Base-by-base conservation (phyloP, 2,797 vertebrate species). In the Harpagifer antarcticus region DNA sequence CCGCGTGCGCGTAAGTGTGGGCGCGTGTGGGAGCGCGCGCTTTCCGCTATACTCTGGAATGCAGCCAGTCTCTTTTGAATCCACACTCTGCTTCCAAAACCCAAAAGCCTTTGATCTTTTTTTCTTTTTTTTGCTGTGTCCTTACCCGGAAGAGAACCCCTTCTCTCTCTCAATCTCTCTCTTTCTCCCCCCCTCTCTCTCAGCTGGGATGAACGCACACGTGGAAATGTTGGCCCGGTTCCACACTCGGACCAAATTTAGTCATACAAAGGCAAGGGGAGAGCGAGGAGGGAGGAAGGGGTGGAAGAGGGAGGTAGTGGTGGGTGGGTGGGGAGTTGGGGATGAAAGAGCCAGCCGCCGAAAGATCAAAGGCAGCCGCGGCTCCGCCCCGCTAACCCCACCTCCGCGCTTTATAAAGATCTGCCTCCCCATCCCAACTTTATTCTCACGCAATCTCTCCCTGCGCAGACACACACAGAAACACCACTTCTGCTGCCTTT, bases 91-190 rank as follows among this genome's bases (percentile, higher is more conserved):
- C 84, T 94, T 96, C 96, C 96, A 96, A 96, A 96, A 96, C 93
- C 95, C 91, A 94, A 94, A 95, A 95, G 94, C 94, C 96, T 99
- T 99, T 99, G 96, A 98, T 98, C 96, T 98, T 94, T 90, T n/a
- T n/a, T n/a, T n/a, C n/a, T n/a, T n/a, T n/a, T 88, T 84, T 91
- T 88, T 89, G 89, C 95, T 92, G 96, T 96, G 95, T 97, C 95
- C 95, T 97, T 97, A 99, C 97, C 97, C 97, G 97, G 97, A 99
- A 99, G 97, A 98, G 95, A 97, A 96, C 96, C 95, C 82, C 95
- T 93, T 92, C 95, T 95, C 95, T 74, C 74, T 54, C 69, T 54
- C 76, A 17, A 40, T 49, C 56, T 68, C 69, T 44, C 76, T 27
- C 27, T 27, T 23, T 48, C 68, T 52, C 65, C 40, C 56, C 37